Percentiles rank a stretch among this genome's conserved stretches.
These are phyloP conservation scores for Leucoraja ocellata DNA, from an alignment of 2,797 vertebrate genomes.

Conservation along the genomic window DNA sequence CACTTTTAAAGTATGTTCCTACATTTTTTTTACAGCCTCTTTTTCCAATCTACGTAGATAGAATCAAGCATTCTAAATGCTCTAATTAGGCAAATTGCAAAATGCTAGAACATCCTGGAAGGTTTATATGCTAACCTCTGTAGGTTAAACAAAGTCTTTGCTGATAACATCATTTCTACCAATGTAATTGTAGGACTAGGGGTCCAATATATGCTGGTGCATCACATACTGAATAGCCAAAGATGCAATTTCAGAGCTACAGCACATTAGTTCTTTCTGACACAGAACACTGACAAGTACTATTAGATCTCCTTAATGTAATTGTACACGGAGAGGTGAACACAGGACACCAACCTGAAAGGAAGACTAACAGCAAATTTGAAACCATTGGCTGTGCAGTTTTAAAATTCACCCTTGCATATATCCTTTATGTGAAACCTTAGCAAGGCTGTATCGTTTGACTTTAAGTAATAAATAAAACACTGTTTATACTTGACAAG, in stretches of 20 bases:
- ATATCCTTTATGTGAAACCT: constrained; percentile 28
- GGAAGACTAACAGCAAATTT: background rate
- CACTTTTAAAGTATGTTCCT: background rate
- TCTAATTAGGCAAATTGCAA: background rate
- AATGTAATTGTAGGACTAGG: constrained; percentile 21
- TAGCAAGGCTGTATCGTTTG: background rate
- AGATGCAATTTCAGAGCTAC: constrained; percentile 15
- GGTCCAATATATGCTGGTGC: background rate
- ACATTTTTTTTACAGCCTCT: background rate
- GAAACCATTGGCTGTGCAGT: constrained; percentile 28
- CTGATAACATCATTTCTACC: constrained; percentile 11
- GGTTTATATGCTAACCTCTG: background rate
- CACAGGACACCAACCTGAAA: constrained; percentile 23
- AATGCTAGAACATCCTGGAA: background rate
- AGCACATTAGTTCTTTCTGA: constrained; percentile 17
- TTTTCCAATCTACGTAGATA: background rate
- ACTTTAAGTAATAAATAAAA: constrained; percentile 32
- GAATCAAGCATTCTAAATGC: background rate
- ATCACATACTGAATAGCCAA: background rate
- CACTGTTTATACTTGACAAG: constrained; percentile 30
- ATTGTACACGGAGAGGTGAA: background rate
- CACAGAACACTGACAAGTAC: constrained; percentile 31
- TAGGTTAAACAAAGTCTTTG: background rate
- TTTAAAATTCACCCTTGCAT: constrained; percentile 37
- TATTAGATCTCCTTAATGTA: constrained; percentile 35